phyloP scores from a whole-genome alignment of 2,888 invertebrate genomes.

The Idaea aversata region DNA sequence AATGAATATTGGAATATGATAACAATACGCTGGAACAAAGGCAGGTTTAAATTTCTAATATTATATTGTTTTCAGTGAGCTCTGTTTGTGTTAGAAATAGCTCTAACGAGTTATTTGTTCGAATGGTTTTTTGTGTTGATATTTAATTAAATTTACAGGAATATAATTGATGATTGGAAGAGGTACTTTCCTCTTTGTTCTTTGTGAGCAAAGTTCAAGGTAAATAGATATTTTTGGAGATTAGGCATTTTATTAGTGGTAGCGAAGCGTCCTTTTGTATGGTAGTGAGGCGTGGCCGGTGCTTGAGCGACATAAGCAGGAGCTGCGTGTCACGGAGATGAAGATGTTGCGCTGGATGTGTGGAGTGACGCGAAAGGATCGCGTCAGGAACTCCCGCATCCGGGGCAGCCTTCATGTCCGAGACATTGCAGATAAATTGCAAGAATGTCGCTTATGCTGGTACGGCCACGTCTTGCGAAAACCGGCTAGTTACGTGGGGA shows the following conservation, averaged over 20 bases:
- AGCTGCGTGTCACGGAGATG: too few species aligned
- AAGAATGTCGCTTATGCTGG: too few species aligned
- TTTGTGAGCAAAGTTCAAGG: neutral
- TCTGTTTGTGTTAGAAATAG: slow-evolving; percentile 1
- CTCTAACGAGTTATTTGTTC: neutral
- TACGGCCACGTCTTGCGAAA: too few species aligned
- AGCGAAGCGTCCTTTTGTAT: too few species aligned
- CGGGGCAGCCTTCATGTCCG: too few species aligned
- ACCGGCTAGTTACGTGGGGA: too few species aligned
- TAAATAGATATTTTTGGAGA: neutral
- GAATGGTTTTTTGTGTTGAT: neutral
- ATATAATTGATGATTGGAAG: neutral
- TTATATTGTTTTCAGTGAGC: neutral
- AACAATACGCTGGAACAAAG: neutral
- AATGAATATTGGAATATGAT: slow-evolving; percentile 1
- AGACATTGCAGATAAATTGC: too few species aligned
- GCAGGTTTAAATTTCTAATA: neutral
- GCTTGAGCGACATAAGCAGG: too few species aligned
- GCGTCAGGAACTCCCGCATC: too few species aligned
- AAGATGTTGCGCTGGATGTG: too few species aligned
- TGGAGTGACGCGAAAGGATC: too few species aligned
- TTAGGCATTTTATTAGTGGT: neutral
- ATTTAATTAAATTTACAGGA: neutral
- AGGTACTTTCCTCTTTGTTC: neutral
- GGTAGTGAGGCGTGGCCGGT: too few species aligned